Evolutionary conservation across 2,888 invertebrate species (phyloP).

Genomic region (Andrena marginata): DNA sequence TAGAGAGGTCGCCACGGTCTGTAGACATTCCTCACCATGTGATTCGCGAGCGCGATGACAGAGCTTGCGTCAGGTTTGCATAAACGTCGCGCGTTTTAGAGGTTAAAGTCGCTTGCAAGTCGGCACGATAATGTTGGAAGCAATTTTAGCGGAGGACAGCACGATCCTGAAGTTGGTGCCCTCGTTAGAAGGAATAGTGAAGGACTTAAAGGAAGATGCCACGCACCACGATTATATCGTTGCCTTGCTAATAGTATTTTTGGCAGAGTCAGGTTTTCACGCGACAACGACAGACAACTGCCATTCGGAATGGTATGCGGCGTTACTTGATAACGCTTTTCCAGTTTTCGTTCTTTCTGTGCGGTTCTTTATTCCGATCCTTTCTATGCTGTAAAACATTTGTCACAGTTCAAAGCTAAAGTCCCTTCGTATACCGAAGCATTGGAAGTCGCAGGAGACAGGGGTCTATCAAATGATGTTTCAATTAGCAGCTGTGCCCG

Average conservation of each 20-base stretch:
- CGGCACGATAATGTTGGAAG: conserved; percentile 47
- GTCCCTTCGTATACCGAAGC: conserved; percentile 57
- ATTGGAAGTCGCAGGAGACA: conserved; percentile 68
- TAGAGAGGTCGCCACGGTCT: conserved; percentile 24
- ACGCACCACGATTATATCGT: conserved; percentile 78
- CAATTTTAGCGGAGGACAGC: conserved; percentile 77
- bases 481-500: conserved; percentile 22
- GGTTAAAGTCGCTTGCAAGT: conserved; percentile 12
- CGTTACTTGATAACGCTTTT: background rate
- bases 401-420: conserved; percentile 50
- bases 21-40: background rate
- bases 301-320: conserved; percentile 4
- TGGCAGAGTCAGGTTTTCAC: conserved; percentile 77
- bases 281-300: conserved; percentile 35
- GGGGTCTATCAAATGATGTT: conserved; percentile 74
- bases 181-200: conserved; percentile 65
- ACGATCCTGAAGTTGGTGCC: conserved; percentile 69
- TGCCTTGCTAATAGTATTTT: conserved; percentile 75
- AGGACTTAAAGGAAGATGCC: conserved; percentile 66
- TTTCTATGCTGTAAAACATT: background rate
- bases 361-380: background rate
- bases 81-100: background rate
- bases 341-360: background rate
- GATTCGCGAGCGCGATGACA: background rate
- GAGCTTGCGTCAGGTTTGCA: conserved; percentile 20